Conservation (phyloP, 2,888 invertebrate genomes). For the Podotricha telesiphe region DNA sequence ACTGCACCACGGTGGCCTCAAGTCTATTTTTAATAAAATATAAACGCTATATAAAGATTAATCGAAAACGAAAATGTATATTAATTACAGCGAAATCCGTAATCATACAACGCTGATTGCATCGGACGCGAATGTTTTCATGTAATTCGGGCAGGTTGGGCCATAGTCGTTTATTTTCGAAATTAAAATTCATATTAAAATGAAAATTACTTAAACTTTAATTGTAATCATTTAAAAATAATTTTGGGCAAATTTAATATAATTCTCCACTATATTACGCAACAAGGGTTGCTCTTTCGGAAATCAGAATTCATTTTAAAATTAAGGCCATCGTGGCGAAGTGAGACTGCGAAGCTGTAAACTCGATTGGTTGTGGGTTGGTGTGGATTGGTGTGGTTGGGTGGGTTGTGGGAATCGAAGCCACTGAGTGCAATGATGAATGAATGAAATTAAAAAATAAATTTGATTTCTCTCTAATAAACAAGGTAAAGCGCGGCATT, state of each 20-base stretch:
- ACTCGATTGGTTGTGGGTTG: too few species aligned
- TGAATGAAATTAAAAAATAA: too few species aligned
- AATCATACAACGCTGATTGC: constrained; percentile 20
- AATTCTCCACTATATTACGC: not conserved
- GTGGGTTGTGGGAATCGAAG: too few species aligned
- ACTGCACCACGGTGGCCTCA: too few species aligned
- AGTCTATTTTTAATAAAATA: not conserved
- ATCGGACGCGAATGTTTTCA: constrained; percentile 11
- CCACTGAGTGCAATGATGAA: too few species aligned
- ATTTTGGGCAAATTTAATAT: not conserved
- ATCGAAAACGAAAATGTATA: constrained; percentile 1
- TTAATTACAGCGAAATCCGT: constrained; percentile 14
- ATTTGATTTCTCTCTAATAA: too few species aligned
- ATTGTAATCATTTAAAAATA: constrained; percentile 12
- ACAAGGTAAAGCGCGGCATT: too few species aligned
- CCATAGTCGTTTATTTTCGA: constrained; percentile 11
- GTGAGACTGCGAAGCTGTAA: too few species aligned
- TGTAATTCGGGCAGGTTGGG: not conserved
- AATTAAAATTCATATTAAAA: constrained; percentile 16
- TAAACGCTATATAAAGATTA: not conserved
- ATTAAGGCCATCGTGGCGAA: too few species aligned
- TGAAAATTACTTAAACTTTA: constrained; percentile 21
- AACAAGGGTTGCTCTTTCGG: not conserved
- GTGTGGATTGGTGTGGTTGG: too few species aligned
- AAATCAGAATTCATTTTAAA: not conserved